phyloP scores from a whole-genome alignment of 2,797 vertebrate genomes.

The Chaetophractus vellerosus region DNA sequence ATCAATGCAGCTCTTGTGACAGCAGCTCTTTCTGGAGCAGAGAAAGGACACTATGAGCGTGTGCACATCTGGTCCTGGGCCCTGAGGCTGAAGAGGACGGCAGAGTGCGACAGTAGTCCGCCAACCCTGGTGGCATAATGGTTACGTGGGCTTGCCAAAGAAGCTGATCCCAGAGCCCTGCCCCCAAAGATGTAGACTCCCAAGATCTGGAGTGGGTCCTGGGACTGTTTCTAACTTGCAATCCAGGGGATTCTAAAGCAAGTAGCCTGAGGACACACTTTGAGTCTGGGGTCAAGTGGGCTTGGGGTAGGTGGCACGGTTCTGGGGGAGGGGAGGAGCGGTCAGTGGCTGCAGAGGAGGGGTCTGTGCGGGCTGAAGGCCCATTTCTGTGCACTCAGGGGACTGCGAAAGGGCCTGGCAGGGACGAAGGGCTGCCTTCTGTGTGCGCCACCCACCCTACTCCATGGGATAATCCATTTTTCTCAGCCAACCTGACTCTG shows the following conservation, averaged over 20 bases:
- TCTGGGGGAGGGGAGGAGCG: background rate
- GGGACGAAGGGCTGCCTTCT: background rate
- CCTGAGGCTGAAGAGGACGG: background rate
- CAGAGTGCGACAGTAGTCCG: background rate
- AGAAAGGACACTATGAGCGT: background rate
- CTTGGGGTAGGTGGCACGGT: background rate
- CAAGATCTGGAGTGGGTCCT: background rate
- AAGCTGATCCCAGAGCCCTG: background rate
- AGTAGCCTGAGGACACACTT: background rate
- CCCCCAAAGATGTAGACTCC: background rate
- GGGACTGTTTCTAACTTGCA: background rate
- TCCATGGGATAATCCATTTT: background rate
- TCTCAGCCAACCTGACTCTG: background rate
- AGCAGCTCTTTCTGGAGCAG: background rate
- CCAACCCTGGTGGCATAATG: background rate
- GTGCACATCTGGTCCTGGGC: accelerated
- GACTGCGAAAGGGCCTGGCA: background rate
- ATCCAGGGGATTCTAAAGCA: background rate
- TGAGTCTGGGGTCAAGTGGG: background rate
- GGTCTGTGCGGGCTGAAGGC: background rate
- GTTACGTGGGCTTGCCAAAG: background rate
- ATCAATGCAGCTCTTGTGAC: too few species aligned
- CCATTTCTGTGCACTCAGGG: background rate
- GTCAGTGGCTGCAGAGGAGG: background rate
- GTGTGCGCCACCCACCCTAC: background rate